phyloP scores from a whole-genome alignment of 2,888 invertebrate genomes.

The Phyllotreta striolata region DNA sequence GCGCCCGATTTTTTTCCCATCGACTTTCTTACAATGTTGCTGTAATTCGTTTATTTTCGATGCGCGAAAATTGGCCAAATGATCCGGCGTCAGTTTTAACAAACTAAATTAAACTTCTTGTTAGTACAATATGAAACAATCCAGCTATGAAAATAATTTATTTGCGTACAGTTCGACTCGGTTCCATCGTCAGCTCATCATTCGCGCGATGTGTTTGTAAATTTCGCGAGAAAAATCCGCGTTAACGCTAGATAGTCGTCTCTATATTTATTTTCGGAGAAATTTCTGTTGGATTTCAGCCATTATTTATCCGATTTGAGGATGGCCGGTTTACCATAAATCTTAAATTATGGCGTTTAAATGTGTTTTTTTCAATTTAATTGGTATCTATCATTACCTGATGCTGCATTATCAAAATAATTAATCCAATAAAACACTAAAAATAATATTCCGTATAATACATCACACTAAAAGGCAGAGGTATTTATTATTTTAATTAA shows the following conservation, averaged over 20 bases:
- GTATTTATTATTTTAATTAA: no score
- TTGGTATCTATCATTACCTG: no score
- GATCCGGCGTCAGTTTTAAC: background rate
- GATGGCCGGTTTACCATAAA: constrained; percentile 19
- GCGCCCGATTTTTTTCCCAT: no score
- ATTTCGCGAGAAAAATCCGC: constrained; percentile 16
- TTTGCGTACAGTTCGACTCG: constrained; percentile 34
- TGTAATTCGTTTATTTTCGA: background rate
- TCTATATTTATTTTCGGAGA: constrained; percentile 22
- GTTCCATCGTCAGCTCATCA: constrained; percentile 29
- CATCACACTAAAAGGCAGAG: no score
- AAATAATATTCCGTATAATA: no score
- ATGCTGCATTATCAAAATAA: no score
- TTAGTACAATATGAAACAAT: constrained; percentile 24
- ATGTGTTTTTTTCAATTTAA: no score
- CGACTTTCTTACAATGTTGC: no score
- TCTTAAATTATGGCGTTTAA: constrained; percentile 4
- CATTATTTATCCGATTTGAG: constrained; percentile 21
- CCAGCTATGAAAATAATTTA: constrained; percentile 41
- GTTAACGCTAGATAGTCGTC: background rate
- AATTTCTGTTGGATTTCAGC: constrained; percentile 9
- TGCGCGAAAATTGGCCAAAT: background rate
- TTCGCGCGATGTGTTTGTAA: constrained; percentile 32
- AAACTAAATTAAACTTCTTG: constrained; percentile 6
- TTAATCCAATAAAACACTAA: no score